phyloP scores from a whole-genome alignment of 1,140 invertebrate species.

The Berghia stephanieae region DNA sequence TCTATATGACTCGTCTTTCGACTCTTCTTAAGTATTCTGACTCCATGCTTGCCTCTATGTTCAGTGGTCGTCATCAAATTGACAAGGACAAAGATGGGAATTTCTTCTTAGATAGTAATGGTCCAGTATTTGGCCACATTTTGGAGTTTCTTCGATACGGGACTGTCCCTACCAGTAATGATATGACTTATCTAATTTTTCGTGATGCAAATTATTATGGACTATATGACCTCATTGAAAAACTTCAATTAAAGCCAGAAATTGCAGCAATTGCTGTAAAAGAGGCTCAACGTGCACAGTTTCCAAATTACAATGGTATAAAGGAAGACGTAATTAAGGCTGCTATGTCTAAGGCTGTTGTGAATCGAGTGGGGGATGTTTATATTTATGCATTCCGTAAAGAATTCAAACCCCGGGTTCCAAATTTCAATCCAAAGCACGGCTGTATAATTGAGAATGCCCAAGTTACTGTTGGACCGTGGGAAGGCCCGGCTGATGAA shows the following conservation, averaged over 20 bases:
- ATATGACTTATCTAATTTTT: slow-evolving; percentile 49
- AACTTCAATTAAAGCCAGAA: slow-evolving; percentile 49
- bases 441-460: slow-evolving; percentile 56
- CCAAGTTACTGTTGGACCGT: slow-evolving; percentile 54
- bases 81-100: slow-evolving; percentile 61
- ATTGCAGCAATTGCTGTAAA: slow-evolving; percentile 49
- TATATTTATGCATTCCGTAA: slow-evolving; percentile 54
- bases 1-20: slow-evolving; percentile 60
- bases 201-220: slow-evolving; percentile 60
- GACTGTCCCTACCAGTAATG: slow-evolving; percentile 50
- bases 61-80: slow-evolving; percentile 62
- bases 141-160: slow-evolving; percentile 59
- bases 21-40: slow-evolving; percentile 61
- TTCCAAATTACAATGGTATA: slow-evolving; percentile 52
- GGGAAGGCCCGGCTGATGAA: slow-evolving; percentile 55
- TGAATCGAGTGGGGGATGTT: slow-evolving; percentile 53
- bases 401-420: slow-evolving; percentile 51
- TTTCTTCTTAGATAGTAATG: slow-evolving; percentile 62
- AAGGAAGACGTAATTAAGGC: slow-evolving; percentile 49
- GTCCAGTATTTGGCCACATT: slow-evolving; percentile 53
- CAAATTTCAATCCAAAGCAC: slow-evolving; percentile 57
- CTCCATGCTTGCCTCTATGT: slow-evolving; percentile 65
- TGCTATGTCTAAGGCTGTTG: slow-evolving; percentile 53
- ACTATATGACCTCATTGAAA: slow-evolving; percentile 51
- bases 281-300: slow-evolving; percentile 54